Evolutionary conservation across 1,140 invertebrate genomes (phyloP), one percentile per base, ranked within the genome.

Genomic region (Scaptomyza graminum): DNA sequence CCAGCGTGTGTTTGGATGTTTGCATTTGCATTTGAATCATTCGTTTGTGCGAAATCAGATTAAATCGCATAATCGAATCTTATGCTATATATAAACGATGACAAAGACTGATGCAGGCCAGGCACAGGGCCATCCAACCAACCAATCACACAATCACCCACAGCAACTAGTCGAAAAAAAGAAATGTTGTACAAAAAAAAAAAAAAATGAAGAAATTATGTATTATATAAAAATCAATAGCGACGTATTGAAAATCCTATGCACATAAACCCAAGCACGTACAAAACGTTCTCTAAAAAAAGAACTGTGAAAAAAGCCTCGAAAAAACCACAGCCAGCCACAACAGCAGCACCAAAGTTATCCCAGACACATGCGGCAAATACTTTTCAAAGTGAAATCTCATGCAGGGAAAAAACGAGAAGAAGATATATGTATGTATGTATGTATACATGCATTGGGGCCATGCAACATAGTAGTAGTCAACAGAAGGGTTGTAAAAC

Each of bases 21-120:
- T 51, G 69, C 68, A 88, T 88, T 88, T 88, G 84, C 83, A 88
- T 88, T 88, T 88, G 83, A 88, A 88, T 88, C 84, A 88, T 88
- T 88, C 83, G 83, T 88, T 88, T 88, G 84, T 88, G 84, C 84
- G 73, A 89, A 88, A 88, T 88, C 83, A 88, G 83, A 88, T 88
- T 88, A 88, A 88, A 88, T 88, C 84, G 83, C 61, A 88, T 88
- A 88, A 88, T 88, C 83, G 83, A 88, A 88, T 88, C 84, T 88
- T 77, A 66, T 87, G 83, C 68, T 74, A 79, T 82, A 74, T 74
- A 74, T 79, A 87, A 88, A 69, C 67, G 83, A 83, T 88, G 83
- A 88, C 83, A 88, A 89, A 89, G 83, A 76, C 60, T 59, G 61
- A 83, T 79, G 75, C 84, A 79, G 84, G 75, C 83, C 25, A 25